phyloP scores from a whole-genome alignment of 2,113 vertebrate genomes.

The Cyprinodon tularosa region DNA sequence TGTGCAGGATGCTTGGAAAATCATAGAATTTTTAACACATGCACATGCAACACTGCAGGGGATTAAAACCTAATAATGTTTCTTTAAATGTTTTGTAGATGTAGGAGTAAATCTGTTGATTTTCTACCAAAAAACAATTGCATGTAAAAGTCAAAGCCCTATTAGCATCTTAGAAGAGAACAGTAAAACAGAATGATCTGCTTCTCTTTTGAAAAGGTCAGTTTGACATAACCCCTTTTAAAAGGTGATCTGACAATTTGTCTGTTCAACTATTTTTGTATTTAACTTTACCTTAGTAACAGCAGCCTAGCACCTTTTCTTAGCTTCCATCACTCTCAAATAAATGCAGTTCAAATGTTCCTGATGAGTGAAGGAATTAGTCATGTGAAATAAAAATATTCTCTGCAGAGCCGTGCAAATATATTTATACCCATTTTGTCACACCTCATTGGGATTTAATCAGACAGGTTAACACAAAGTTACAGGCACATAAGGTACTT shows the following conservation, averaged over 20 bases:
- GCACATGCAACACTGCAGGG: too few relatives aligned
- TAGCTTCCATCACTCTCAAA: neutral
- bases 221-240: too few relatives aligned
- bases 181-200: neutral
- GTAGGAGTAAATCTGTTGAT: too few relatives aligned
- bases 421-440: too few relatives aligned
- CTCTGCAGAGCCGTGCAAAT: too few relatives aligned
- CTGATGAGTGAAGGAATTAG: neutral
- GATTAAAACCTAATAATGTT: neutral
- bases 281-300: conserved; percentile 20
- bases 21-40: too few relatives aligned
- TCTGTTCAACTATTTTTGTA: conserved; percentile 2
- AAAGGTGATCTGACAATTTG: neutral
- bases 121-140: too few relatives aligned
- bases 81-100: too few relatives aligned
- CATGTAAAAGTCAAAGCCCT: neutral
- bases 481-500: neutral
- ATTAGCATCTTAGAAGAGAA: neutral
- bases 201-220: neutral
- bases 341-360: neutral
- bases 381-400: too few relatives aligned
- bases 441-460: too few relatives aligned
- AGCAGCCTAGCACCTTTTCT: conserved; percentile 1
- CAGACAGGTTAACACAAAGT: neutral
- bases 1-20: too few relatives aligned